A percentile compares a stretch with the other conserved stretches of the same genome.
phyloP scores from a whole-genome alignment of 2,113 vertebrate genomes.

The Pan troglodytes region NHGRI_mPanTro3-v2.1_pri NC_072401.2:157378501-157379000 shows the following conservation, averaged over 20 bases:
- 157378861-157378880: neutral
- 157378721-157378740: slow-evolving; percentile 1
- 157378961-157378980: neutral
- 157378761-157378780: neutral
- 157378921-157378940: neutral
- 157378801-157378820: neutral
- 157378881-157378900: neutral
- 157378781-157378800: neutral
- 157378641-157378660: neutral
- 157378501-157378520: neutral
- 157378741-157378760: neutral
- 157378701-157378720: neutral
- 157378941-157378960: neutral
- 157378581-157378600: neutral
- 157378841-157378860: neutral
- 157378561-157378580: neutral
- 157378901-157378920: neutral
- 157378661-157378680: neutral
- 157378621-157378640: neutral
- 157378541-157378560: neutral
- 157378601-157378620: neutral
- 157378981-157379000: neutral
- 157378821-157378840: neutral
- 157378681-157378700: neutral
- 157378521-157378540: neutral